A percentile compares a stretch with the other conserved stretches of the same genome.
Evolutionary conservation across 2,113 vertebrate genomes (phyloP).

Genomic region (Andinoacara biseriatus): DNA sequence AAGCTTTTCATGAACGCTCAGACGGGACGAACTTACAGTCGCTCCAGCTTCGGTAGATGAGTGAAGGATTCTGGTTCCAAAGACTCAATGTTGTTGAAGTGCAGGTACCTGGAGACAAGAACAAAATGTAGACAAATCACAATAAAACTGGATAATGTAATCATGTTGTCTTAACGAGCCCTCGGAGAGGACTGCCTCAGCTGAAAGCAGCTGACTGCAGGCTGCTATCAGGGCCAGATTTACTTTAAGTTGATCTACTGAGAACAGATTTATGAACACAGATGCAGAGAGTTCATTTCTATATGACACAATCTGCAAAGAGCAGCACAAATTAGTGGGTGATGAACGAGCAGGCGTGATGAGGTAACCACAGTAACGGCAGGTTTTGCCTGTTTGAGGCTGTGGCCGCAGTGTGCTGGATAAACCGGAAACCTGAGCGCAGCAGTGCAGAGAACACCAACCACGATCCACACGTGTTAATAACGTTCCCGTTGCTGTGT

Average conservation of each 20-base stretch:
- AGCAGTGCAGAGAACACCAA: background rate
- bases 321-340: no score
- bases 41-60: conserved; percentile 94
- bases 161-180: background rate
- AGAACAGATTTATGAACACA: no score
- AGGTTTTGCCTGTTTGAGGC: background rate
- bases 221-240: background rate
- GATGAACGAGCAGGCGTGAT: background rate
- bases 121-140: conserved; percentile 39
- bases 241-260: background rate
- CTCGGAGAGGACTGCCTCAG: background rate
- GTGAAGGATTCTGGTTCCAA: conserved; percentile 94
- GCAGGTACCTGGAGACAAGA: conserved; percentile 88
- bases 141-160: conserved; percentile 22
- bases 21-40: conserved; percentile 88
- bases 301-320: background rate
- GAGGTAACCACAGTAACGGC: background rate
- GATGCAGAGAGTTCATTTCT: background rate
- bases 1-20: background rate
- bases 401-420: background rate
- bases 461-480: background rate
- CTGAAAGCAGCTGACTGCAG: no score
- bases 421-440: background rate
- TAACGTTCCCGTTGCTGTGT: background rate
- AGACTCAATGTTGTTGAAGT: conserved; percentile 98